phyloP scores from a whole-genome alignment of 1,140 invertebrate genomes.

The Aradophagus sp. region DNA sequence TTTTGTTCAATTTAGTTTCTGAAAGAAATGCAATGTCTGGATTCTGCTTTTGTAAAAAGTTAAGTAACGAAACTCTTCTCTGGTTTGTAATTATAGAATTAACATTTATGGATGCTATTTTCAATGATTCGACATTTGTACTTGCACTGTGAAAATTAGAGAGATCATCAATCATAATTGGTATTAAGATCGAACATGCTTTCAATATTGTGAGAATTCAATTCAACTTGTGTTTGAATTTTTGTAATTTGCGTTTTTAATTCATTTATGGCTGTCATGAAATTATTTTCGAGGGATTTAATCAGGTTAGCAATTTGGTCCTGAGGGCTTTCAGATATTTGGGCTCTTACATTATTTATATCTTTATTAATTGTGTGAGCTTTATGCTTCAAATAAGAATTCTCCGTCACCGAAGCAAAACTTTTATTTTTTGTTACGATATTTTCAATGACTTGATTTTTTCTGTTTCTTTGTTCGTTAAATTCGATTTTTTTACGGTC shows the following conservation, averaged over 20 bases:
- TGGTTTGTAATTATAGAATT: conserved; percentile 25
- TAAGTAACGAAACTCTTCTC: conserved; percentile 3
- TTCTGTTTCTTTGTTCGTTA: background rate
- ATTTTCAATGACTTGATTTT: background rate
- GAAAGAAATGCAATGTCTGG: conserved; percentile 12
- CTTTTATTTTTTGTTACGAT: background rate
- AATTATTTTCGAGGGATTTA: too few relatives aligned
- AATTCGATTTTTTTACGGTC: background rate
- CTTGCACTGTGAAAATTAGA: background rate
- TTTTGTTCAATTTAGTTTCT: conserved; percentile 25
- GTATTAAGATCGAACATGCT: background rate
- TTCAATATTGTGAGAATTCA: background rate
- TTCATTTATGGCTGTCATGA: background rate
- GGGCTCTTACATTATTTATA: too few relatives aligned
- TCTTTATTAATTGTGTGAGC: too few relatives aligned
- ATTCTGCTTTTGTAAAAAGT: conserved; percentile 13
- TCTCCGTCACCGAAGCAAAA: too few relatives aligned
- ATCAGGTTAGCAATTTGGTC: too few relatives aligned
- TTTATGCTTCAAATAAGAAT: too few relatives aligned
- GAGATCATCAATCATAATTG: background rate
- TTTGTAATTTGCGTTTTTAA: background rate
- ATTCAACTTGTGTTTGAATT: background rate
- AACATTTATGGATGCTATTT: conserved; percentile 20
- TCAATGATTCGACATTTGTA: background rate
- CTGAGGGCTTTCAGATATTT: too few relatives aligned